Conservation (phyloP, 2,888 invertebrate genomes). For the Temnothorax unifasciatus region DNA sequence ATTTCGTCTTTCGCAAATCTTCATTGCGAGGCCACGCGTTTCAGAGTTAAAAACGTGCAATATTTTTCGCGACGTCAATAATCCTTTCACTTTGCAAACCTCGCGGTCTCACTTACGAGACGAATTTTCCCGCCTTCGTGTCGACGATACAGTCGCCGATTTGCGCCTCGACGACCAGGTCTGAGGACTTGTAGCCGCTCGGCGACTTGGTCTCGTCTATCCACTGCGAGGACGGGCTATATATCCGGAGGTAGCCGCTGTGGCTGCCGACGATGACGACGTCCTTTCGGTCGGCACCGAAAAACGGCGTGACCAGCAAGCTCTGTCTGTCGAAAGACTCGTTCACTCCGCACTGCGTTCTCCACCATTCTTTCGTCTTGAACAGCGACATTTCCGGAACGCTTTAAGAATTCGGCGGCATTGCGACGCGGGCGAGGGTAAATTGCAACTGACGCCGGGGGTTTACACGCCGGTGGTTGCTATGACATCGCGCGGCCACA, state of each 20-base stretch:
- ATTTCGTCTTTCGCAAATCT: not conserved
- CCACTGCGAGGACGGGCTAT: conserved; percentile 88
- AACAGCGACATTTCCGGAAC: conserved; percentile 94
- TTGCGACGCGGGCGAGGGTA: not conserved
- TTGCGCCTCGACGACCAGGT: conserved; percentile 92
- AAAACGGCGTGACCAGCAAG: conserved; percentile 78
- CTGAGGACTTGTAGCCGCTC: conserved; percentile 87
- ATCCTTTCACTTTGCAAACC: conserved; percentile 10
- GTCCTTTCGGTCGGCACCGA: conserved; percentile 76
- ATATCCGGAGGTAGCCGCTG: conserved; percentile 93
- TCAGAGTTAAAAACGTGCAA: not conserved
- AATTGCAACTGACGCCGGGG: not conserved
- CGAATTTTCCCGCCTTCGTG: conserved; percentile 93
- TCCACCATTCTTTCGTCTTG: conserved; percentile 96
- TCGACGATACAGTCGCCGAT: conserved; percentile 93
- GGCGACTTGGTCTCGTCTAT: conserved; percentile 80
- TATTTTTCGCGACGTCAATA: conserved; percentile 10
- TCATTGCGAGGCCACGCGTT: not conserved
- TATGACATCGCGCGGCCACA: conserved; percentile 56
- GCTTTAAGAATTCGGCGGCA: conserved; percentile 11
- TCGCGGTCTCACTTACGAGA: conserved; percentile 90
- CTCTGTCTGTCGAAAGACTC: conserved; percentile 88
- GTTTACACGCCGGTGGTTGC: conserved; percentile 47
- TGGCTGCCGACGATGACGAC: conserved; percentile 94
- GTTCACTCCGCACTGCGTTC: conserved; percentile 90